phyloP scores from a whole-genome alignment of 2,888 invertebrate genomes.

The Leptinotarsa juncta region DNA sequence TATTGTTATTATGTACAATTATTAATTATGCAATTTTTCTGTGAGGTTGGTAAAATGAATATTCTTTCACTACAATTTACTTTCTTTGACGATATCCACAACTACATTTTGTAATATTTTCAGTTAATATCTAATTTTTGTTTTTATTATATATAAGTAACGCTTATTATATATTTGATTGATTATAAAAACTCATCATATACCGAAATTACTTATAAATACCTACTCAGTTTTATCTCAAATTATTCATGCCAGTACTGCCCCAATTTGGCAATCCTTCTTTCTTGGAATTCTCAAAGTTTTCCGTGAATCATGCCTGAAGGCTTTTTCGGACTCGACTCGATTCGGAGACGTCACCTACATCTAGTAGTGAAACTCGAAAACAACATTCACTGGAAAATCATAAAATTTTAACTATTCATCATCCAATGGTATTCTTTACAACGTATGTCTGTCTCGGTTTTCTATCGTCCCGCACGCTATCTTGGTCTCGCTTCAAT shows the following conservation, averaged over 20 bases:
- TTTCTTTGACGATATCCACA: too few species aligned
- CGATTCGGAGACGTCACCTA: slow-evolving; percentile 62
- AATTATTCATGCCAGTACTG: neutral
- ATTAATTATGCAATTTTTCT: too few species aligned
- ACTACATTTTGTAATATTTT: too few species aligned
- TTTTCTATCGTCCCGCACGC: slow-evolving; percentile 41
- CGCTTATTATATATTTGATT: too few species aligned
- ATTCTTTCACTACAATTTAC: too few species aligned
- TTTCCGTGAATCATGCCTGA: slow-evolving; percentile 5
- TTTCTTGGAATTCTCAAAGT: slow-evolving; percentile 1
- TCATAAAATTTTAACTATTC: slow-evolving; percentile 67
- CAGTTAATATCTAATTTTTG: too few species aligned
- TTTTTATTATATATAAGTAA: too few species aligned
- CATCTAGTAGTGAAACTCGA: slow-evolving; percentile 65
- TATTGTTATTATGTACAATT: too few species aligned
- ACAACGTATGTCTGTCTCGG: slow-evolving; percentile 55
- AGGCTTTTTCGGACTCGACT: neutral
- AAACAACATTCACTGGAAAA: slow-evolving; percentile 64
- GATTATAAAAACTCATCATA: too few species aligned
- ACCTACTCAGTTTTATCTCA: too few species aligned
- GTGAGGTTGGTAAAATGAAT: too few species aligned
- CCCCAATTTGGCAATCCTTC: neutral
- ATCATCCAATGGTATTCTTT: slow-evolving; percentile 64
- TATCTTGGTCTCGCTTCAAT: slow-evolving; percentile 49
- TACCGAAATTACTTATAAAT: too few species aligned